Percentiles rank a stretch among this genome's conserved stretches.
Evolutionary conservation across 2,888 invertebrate species (phyloP).

Genomic region (Cataglyphis cursor): DNA sequence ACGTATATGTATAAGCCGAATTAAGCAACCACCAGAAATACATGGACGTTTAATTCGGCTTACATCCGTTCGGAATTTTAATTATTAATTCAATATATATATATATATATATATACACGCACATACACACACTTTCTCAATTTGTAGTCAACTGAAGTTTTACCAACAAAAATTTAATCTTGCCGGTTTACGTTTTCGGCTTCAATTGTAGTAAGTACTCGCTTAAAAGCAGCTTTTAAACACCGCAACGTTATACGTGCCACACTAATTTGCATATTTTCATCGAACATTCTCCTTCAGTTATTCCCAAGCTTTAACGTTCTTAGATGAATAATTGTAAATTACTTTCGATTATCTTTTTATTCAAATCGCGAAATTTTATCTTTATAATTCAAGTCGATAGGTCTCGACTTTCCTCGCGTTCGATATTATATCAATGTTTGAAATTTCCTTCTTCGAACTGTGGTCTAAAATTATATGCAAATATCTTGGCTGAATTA

Average conservation of each 20-base stretch:
- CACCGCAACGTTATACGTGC: not conserved
- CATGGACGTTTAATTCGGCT: not conserved
- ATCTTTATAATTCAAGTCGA: not conserved
- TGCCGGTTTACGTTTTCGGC: not conserved
- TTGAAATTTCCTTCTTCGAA: not conserved
- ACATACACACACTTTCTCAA: not conserved
- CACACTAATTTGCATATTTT: slow-evolving; percentile 28
- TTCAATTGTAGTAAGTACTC: slow-evolving; percentile 23
- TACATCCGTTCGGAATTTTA: no score
- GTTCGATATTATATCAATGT: slow-evolving; percentile 1
- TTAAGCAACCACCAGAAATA: not conserved
- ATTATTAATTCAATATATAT: no score
- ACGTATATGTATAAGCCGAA: not conserved
- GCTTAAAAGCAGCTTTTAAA: not conserved
- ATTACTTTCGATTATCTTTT: not conserved
- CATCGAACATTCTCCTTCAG: slow-evolving; percentile 1
- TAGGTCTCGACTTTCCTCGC: not conserved
- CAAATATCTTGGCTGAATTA: not conserved
- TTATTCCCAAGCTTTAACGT: slow-evolving; percentile 3
- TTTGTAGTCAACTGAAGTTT: no score
- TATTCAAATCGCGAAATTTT: not conserved
- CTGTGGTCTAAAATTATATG: not conserved
- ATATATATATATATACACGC: no score
- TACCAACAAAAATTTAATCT: slow-evolving; percentile 5
- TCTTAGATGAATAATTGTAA: not conserved